phyloP scores from a whole-genome alignment of 2,888 invertebrate genomes.

The Listrodromus nycthemerus region DNA sequence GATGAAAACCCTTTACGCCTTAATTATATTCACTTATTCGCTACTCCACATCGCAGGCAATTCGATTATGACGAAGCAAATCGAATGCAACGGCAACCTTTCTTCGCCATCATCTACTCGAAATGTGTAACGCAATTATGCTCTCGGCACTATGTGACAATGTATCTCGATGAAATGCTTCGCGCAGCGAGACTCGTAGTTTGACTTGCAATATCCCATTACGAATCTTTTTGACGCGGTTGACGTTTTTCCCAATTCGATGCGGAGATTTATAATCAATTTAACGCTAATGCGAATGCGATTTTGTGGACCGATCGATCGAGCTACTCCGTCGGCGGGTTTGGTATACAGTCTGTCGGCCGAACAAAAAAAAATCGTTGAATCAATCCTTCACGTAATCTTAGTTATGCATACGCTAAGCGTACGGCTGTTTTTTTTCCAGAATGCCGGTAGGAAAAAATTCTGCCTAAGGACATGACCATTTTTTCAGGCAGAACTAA shows the following conservation, averaged over 20 bases:
- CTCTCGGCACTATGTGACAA: not conserved
- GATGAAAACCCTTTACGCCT: conserved; percentile 21
- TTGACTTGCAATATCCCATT: not conserved
- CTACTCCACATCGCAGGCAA: conserved; percentile 25
- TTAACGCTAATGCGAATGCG: not conserved
- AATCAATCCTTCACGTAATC: no score
- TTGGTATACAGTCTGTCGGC: no score
- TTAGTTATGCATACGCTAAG: no score
- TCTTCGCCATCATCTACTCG: not conserved
- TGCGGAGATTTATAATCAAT: not conserved
- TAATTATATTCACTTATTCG: conserved; percentile 46
- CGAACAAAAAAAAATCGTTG: no score
- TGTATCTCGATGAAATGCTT: not conserved
- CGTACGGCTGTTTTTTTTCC: no score
- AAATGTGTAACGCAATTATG: conserved; percentile 2
- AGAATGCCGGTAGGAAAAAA: no score
- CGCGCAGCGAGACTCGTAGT: not conserved
- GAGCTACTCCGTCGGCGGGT: not conserved
- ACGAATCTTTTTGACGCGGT: not conserved
- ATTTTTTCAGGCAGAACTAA: no score
- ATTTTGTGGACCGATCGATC: not conserved
- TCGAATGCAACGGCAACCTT: not conserved
- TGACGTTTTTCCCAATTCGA: not conserved
- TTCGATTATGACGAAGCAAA: conserved; percentile 31
- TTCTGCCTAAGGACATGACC: no score